Evolutionary conservation across 2,888 invertebrate species (phyloP), one percentile per base, ranked within the genome.

Genomic region (Polyploca ridens): DNA sequence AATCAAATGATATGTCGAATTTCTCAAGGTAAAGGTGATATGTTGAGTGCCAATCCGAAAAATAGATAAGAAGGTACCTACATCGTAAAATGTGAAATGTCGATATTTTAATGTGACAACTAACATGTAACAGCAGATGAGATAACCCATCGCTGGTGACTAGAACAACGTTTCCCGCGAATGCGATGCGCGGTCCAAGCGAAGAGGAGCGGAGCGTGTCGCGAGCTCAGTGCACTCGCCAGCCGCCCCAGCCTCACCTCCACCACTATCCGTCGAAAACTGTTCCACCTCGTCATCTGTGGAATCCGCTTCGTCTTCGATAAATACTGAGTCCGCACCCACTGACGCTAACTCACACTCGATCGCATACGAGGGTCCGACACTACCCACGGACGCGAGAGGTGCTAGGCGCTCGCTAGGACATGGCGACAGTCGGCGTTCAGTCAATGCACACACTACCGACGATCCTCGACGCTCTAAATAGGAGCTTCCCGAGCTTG

Each of bases 271-370:
- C 54, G 97, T 97, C 67, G 97, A 97, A 83, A 97, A 96, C 79
- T 97, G 97, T 80, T 97, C 97, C 77, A 97, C 96, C 81, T 97
- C 97, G 81, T 97, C 97, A 83, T 98, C 97, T 16, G 98, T 98
- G 77, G 97, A 97, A 75, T 96, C 95, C 64, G 90, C 95, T 72
- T 96, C 96, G 78, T 95, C 95, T 82, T 97, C 96, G 65, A 96
- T 94, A 86, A 97, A 98, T 66, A 98, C 97, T 27, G 97, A 97
- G 87, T 98, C 97, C 63, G 97, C 96, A 59, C 96, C 96, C 66
- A 96, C 95, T 16, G 96, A 96, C 69, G 95, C 95, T 70, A 96
- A 92, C 79, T 97, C 97, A 77, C 96, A 96, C 81, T 97, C 97
- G 69, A 96, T 90, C 49, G 95, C 96, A 75, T 94, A 91, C 41